phyloP scores from a whole-genome alignment of 2,113 vertebrate genomes.

The Paratilapia polleni region DNA sequence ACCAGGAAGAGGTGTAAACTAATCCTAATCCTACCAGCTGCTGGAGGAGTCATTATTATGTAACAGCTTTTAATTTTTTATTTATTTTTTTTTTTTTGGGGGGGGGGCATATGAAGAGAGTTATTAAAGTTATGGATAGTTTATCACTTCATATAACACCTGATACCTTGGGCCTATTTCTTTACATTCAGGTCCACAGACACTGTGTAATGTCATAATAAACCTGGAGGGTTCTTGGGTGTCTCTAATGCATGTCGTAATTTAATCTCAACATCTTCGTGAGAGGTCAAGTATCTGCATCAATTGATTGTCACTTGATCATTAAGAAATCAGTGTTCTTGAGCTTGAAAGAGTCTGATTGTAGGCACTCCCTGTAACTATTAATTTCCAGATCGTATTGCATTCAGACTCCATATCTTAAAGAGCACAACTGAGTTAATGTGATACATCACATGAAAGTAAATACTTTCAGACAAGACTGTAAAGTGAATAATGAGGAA shows the following conservation, averaged over 20 bases:
- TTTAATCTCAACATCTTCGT: conserved; percentile 38
- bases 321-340: conserved; percentile 11
- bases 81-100: too few relatives aligned
- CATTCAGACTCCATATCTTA: conserved; percentile 9
- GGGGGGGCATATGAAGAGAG: neutral
- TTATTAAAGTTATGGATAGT: neutral
- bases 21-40: conserved; percentile 4
- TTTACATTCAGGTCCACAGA: neutral
- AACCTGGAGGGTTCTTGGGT: neutral
- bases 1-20: conserved; percentile 34
- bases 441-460: conserved; percentile 7
- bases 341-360: conserved; percentile 24
- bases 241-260: conserved; percentile 19
- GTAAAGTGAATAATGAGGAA: conserved; percentile 14
- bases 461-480: neutral
- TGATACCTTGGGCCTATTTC: neutral
- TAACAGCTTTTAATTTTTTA: conserved; percentile 14
- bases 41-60: conserved; percentile 21
- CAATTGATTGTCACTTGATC: conserved; percentile 24
- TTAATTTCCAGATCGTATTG: conserved; percentile 35
- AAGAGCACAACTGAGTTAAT: conserved; percentile 2
- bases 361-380: neutral
- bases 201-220: neutral
- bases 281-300: conserved; percentile 28
- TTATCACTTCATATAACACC: neutral